Conservation (phyloP, 2,888 invertebrate species). For the Xanthorhoe spadicearia region DNA sequence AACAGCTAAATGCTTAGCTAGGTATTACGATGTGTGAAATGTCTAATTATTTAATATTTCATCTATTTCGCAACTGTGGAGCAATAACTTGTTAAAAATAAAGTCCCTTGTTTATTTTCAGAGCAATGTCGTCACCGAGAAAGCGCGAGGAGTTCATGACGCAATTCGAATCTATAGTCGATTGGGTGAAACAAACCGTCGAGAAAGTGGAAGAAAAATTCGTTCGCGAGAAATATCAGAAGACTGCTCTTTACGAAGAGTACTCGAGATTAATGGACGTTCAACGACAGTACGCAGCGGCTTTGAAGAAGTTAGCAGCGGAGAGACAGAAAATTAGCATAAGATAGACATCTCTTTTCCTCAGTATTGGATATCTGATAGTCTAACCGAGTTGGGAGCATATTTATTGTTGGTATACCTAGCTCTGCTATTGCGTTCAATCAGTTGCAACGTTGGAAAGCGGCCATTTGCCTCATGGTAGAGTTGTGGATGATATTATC, state of each 20-base stretch:
- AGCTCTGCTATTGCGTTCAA: background rate
- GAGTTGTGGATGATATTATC: background rate
- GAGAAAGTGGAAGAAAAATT: slow-evolving; percentile 88
- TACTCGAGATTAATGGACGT: slow-evolving; percentile 75
- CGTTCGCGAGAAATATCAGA: slow-evolving; percentile 68
- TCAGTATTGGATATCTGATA: slow-evolving; percentile 1
- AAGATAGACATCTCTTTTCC: slow-evolving; percentile 30
- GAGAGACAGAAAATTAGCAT: slow-evolving; percentile 64
- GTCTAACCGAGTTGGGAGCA: background rate
- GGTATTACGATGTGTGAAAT: no score
- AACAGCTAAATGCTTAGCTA: background rate
- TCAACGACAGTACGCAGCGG: slow-evolving; percentile 77
- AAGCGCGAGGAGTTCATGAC: slow-evolving; percentile 95
- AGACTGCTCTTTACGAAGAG: slow-evolving; percentile 67
- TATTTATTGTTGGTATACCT: background rate
- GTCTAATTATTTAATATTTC: no score
- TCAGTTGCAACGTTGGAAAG: background rate
- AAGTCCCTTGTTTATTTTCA: slow-evolving; percentile 56
- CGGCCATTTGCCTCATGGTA: background rate
- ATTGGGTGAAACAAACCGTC: slow-evolving; percentile 94
- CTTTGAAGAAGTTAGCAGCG: slow-evolving; percentile 71
- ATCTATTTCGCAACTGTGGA: no score
- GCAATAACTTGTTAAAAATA: background rate
- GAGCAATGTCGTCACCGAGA: slow-evolving; percentile 92
- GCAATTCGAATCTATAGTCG: slow-evolving; percentile 95